Evolutionary conservation across 2,797 vertebrate genomes (phyloP).

Genomic region (Vultur gryphus): DNA sequence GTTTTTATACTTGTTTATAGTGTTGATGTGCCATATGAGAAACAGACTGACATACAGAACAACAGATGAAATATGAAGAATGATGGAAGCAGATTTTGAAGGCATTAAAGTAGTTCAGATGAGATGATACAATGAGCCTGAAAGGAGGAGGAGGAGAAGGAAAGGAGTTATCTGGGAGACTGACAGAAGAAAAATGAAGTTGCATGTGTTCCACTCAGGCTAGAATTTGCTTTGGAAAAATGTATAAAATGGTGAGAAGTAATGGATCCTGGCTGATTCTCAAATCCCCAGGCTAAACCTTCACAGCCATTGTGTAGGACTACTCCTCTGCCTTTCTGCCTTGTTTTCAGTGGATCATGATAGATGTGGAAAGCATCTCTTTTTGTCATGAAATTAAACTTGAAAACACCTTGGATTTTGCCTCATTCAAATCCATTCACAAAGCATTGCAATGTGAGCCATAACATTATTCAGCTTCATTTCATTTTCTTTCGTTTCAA

Average conservation of each 20-base stretch:
- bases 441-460: neutral
- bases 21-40: neutral
- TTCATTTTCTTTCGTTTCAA: neutral
- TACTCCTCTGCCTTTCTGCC: neutral
- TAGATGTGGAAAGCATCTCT: neutral
- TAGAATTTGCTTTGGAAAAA: neutral
- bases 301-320: neutral
- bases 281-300: neutral
- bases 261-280: neutral
- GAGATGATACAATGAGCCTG: neutral
- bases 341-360: neutral
- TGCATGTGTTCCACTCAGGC: neutral
- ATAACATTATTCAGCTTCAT: neutral
- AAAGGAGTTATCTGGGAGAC: neutral
- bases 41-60: neutral
- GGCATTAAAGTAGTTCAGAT: neutral
- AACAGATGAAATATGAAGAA: neutral
- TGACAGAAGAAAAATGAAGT: neutral
- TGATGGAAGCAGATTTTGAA: neutral
- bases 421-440: neutral
- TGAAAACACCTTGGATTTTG: neutral
- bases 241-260: neutral
- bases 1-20: neutral
- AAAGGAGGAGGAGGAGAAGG: neutral
- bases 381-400: neutral